Evolutionary conservation across 2,888 invertebrate genomes (phyloP), one percentile per base, ranked within the genome.

Genomic region (Melinaea menophilus): DNA sequence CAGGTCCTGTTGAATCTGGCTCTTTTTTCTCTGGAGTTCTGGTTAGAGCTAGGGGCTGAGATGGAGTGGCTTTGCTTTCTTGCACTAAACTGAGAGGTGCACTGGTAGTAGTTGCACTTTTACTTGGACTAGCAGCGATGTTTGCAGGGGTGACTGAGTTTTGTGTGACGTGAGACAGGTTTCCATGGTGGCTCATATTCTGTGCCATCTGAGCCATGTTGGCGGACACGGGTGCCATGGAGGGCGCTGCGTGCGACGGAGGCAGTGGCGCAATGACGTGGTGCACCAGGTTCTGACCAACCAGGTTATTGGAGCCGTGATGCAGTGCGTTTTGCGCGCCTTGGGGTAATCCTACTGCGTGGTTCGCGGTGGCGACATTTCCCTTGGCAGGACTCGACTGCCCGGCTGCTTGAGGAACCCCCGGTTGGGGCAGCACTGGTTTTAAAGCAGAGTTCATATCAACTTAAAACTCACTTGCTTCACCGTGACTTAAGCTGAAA

Each of bases 391-490:
- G 85, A 71, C 86, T 89, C 69, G 85, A 79, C 77, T 86, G 88
- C 62, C 82, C 88, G 64, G 83, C 91, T 83, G 79, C 86, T 81
- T 82, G 84, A 72, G 85, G 84, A 72, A 86, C 86, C 75, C 86
- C 88, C 79, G 89, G 83, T 79, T 92, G 87, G 71, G 92, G 85
- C 76, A 92, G 78, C 77, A 90, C 92, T 80, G 93, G 92, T 85
- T 93, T 93, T 83, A 93, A 82, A 79, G 92, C 92, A 78, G 93
- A 92, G 88, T 92, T 93, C 93, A 93, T 93, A 81, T 81, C 86
- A 82, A 78, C 76, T 76, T 78, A 77, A 78, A 75, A 73, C 77
- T 72, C 70, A 73, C 73, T 72, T 66, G 71, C 73, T 72, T 73
- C 73, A 71, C 69, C 70, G 72, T 70, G 76, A 78, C 74, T 74